Conservation (phyloP, 2,888 invertebrate genomes). For the Automeris io region DNA sequence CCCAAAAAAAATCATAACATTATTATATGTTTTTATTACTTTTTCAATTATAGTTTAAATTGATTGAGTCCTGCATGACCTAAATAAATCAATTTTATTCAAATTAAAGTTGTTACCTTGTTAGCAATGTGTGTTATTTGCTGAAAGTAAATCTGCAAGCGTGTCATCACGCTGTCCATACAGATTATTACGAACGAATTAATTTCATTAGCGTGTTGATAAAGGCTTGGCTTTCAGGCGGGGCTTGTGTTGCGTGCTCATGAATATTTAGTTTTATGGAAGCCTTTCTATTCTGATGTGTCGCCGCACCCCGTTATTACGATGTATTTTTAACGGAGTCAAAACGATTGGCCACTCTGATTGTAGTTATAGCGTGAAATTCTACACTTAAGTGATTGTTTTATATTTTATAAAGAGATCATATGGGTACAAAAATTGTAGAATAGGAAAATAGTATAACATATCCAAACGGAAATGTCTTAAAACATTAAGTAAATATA, state of each 20-base stretch:
- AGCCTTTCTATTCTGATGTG: conserved; percentile 34
- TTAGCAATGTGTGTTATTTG: too few species aligned
- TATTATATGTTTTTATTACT: too few species aligned
- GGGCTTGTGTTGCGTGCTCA: conserved; percentile 56
- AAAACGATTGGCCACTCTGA: conserved; percentile 27
- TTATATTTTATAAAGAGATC: conserved; percentile 14
- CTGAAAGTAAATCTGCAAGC: conserved; percentile 2
- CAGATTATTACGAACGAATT: conserved; percentile 14
- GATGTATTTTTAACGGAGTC: conserved; percentile 29
- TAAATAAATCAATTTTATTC: too few species aligned
- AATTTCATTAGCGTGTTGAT: conserved; percentile 42
- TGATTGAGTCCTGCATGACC: too few species aligned
- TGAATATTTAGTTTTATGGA: conserved; percentile 55
- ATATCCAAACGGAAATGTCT: too few species aligned
- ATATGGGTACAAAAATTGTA: too few species aligned
- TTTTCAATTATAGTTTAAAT: too few species aligned
- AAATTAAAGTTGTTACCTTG: too few species aligned
- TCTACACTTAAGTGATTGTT: conserved; percentile 6
- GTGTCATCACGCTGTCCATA: conserved; percentile 13
- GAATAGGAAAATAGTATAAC: too few species aligned
- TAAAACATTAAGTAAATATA: neutral
- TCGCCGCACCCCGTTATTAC: conserved; percentile 35
- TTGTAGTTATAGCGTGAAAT: conserved; percentile 7
- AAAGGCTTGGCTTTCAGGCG: conserved; percentile 55
- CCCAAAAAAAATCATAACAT: too few species aligned